A percentile compares a stretch with the other conserved stretches of the same genome.
phyloP scores from a whole-genome alignment of 2,797 vertebrate genomes.

The Enteromius paludinosus region DNA sequence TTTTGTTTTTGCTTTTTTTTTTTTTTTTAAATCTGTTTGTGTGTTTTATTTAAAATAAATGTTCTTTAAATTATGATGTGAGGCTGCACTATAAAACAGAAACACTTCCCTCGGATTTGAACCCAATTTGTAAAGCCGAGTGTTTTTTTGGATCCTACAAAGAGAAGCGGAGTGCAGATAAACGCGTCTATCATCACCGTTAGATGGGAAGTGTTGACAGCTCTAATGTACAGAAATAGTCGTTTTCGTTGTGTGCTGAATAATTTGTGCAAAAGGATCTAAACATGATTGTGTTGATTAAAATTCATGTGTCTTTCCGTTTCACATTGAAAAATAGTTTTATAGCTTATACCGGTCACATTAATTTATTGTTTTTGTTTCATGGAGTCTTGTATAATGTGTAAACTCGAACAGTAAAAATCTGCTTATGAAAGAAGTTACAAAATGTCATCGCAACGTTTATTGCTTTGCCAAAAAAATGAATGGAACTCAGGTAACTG shows the following conservation, averaged over 20 bases:
- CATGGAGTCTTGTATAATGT: slow-evolving; percentile 89
- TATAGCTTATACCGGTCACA: slow-evolving; percentile 87
- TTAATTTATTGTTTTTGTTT: slow-evolving; percentile 97
- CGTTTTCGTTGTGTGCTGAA: slow-evolving; percentile 88
- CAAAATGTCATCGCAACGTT: slow-evolving; percentile 48
- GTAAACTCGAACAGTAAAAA: slow-evolving; percentile 97
- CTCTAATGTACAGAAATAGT: slow-evolving; percentile 79
- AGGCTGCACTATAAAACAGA: slow-evolving; percentile 70
- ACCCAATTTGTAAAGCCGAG: slow-evolving; percentile 37
- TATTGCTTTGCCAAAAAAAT: slow-evolving; percentile 7
- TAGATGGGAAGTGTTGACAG: slow-evolving; percentile 53
- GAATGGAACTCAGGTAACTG: slow-evolving; percentile 7
- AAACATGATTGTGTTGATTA: slow-evolving; percentile 87
- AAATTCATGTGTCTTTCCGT: slow-evolving; percentile 88
- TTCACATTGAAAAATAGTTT: slow-evolving; percentile 92
- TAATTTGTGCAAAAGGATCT: slow-evolving; percentile 91
- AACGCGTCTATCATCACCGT: slow-evolving; percentile 67
- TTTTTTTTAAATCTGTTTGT: slow-evolving; percentile 75
- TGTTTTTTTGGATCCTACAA: slow-evolving; percentile 68
- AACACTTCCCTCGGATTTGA: slow-evolving; percentile 62
- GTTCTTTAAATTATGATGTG: slow-evolving; percentile 70
- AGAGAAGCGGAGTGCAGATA: slow-evolving; percentile 54
- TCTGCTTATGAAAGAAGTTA: slow-evolving; percentile 86
- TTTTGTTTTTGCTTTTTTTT: slow-evolving; percentile 44
- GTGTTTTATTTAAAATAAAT: slow-evolving; percentile 75